Evolutionary conservation across 1,140 invertebrate genomes (phyloP).

Genomic region (Periplaneta americana): DNA sequence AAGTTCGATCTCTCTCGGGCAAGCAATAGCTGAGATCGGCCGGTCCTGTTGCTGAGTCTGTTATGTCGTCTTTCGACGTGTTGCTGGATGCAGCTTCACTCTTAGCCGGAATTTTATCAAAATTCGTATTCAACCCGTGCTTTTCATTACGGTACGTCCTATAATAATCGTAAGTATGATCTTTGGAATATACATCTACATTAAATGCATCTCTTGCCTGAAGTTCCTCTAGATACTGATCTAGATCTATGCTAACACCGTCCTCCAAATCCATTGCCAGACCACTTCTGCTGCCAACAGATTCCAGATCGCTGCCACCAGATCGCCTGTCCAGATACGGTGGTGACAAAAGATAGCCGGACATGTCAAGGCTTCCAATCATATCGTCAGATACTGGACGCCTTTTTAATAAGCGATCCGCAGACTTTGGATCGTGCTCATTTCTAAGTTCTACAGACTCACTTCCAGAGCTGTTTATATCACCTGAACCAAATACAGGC

Average conservation of each 20-base stretch:
- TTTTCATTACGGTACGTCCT: background rate
- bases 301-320: constrained; percentile 48
- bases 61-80: background rate
- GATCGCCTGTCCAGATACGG: constrained; percentile 57
- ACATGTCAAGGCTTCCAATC: constrained; percentile 41
- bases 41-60: background rate
- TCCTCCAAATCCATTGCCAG: constrained; percentile 21
- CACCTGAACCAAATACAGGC: background rate
- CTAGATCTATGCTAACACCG: constrained; percentile 46
- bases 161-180: constrained; percentile 28
- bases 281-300: constrained; percentile 27
- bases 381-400: constrained; percentile 61
- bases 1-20: background rate
- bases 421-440: constrained; percentile 43
- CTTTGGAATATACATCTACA: constrained; percentile 36
- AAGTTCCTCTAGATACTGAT: constrained; percentile 57
- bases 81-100: background rate
- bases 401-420: constrained; percentile 51
- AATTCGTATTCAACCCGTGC: background rate
- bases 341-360: constrained; percentile 25
- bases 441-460: constrained; percentile 47
- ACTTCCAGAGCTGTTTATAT: constrained; percentile 24
- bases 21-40: background rate
- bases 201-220: constrained; percentile 45
- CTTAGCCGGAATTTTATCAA: background rate